These are phyloP conservation scores for Polydesmus complanatus DNA, from an alignment of 2,888 invertebrate species.

Conservation along the genomic window DNA sequence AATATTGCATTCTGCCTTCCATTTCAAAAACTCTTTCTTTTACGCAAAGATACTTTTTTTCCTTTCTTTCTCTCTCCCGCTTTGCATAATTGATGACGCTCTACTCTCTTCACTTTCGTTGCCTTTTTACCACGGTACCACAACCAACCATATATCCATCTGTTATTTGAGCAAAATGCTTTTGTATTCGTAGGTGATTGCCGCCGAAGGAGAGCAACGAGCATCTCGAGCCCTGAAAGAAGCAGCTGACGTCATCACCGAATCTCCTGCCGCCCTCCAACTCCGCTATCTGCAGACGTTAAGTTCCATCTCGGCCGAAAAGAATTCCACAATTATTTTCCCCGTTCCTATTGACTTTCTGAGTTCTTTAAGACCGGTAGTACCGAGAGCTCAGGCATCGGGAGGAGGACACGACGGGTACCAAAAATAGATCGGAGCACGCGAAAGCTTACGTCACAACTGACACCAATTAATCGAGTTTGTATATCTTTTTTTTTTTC, in stretches of 20 bases:
- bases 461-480: background rate
- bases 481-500: background rate
- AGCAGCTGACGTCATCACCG: slow-evolving; percentile 70
- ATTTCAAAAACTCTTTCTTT: slow-evolving; percentile 1
- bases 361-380: slow-evolving; percentile 40
- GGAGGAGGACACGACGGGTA: background rate
- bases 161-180: background rate
- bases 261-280: slow-evolving; percentile 60
- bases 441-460: background rate
- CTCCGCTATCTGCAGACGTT: slow-evolving; percentile 71
- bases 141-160: background rate
- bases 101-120: background rate
- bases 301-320: slow-evolving; percentile 80
- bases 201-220: slow-evolving; percentile 73
- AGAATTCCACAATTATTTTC: slow-evolving; percentile 88
- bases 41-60: background rate
- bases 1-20: background rate
- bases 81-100: background rate
- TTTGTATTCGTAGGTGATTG: slow-evolving; percentile 37
- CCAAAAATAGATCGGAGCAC: background rate
- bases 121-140: no score
- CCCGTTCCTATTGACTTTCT: slow-evolving; percentile 76
- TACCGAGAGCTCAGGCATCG: slow-evolving; percentile 22
- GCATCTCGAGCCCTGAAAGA: slow-evolving; percentile 72
- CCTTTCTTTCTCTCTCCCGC: background rate